Evolutionary conservation across 35 echinoderm and acorn worm genomes (phyloP), one percentile per base, ranked within the genome.

Genomic region (Lytechinus variegatus): DNA sequence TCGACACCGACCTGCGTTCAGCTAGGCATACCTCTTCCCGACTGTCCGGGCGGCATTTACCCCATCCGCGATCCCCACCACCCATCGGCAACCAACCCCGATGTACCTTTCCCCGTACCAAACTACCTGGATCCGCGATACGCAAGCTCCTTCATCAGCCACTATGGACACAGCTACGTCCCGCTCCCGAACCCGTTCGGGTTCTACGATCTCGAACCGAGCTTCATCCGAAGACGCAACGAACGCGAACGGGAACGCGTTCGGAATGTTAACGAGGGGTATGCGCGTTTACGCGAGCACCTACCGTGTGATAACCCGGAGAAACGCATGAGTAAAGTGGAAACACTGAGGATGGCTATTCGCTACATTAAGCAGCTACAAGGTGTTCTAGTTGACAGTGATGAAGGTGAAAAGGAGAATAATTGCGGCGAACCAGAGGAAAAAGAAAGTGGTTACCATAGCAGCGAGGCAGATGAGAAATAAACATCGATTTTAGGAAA

Each of bases 1-100:
- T 99, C 98, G 10, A 99, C 98, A 55, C 98, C 98, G 57, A 99
- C 98, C 10, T 99, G 98, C 86, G 98, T 99, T 10, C 98, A 99
- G 95, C 95, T 99, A 8, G 98, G 98, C 9, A 99, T 99, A 27
- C 98, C 98, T 24, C 97, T 99, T 87, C 94, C 97, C 1, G 98
- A 99, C 53, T 99, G 98, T 27, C 95, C 98, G 9, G 94, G 71
- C 51, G 96, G 96, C 24, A 97, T 99, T 95, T 99, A 99, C 53
- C 98, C 98, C 6, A 94, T 99, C 16, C 91, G 98, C 4, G 98
- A 99, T 19, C 97, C 96, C 86, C 56, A 86, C 9, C 54, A 92
- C 14, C 55, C 94, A 10, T 89, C 95, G 56, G 91, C 95, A 27
- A 95, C 61, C 24, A 90, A 94, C 24, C 90, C 94, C 6, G 90